Conservation (phyloP, 2,888 invertebrate genomes). For the Archaeoteleia sp. region DNA sequence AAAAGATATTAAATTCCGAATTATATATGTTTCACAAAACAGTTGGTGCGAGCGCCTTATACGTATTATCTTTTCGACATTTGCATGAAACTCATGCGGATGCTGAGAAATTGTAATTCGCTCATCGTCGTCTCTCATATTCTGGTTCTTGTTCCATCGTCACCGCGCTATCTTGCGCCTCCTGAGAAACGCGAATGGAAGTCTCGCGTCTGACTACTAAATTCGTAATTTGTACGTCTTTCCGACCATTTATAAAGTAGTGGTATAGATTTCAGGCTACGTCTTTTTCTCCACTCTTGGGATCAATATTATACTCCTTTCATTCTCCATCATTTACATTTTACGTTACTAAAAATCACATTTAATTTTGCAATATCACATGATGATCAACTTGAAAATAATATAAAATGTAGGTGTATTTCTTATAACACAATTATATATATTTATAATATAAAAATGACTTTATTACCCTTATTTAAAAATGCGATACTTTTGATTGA, state of each 20-base stretch:
- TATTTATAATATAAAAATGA: too few species aligned
- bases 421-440: too few species aligned
- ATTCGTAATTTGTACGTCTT: constrained; percentile 49
- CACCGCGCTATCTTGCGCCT: constrained; percentile 20
- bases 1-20: too few species aligned
- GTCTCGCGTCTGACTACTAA: constrained; percentile 45
- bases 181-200: constrained; percentile 35
- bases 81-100: constrained; percentile 22
- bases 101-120: constrained; percentile 33
- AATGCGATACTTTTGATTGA: too few species aligned
- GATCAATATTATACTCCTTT: constrained; percentile 40
- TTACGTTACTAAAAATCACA: too few species aligned
- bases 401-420: too few species aligned
- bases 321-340: constrained; percentile 30
- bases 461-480: too few species aligned
- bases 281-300: constrained; percentile 34
- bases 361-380: too few species aligned
- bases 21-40: too few species aligned
- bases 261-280: constrained; percentile 35
- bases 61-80: constrained; percentile 3
- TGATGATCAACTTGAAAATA: too few species aligned
- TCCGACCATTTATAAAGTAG: constrained; percentile 44
- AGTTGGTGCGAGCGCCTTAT: background rate
- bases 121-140: constrained; percentile 29
- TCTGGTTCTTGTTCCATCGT: constrained; percentile 41